Conservation (phyloP, 2,888 invertebrate genomes). For the Dynastes tityus region DNA sequence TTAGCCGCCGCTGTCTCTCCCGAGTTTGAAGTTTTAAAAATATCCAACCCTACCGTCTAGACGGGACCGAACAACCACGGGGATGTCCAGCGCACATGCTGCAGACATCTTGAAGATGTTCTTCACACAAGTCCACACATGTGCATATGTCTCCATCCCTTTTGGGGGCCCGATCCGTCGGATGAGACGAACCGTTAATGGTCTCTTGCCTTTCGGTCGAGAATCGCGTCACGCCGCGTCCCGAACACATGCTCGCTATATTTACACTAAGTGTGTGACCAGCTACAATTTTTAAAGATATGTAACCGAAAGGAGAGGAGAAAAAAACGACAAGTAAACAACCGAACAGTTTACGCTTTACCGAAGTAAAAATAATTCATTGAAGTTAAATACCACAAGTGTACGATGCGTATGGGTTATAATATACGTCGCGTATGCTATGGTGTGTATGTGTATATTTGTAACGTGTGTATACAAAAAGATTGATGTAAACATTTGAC, state of each 20-base stretch:
- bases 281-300: conserved; percentile 62
- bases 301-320: conserved; percentile 40
- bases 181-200: conserved; percentile 43
- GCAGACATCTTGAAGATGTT: conserved; percentile 65
- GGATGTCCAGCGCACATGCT: conserved; percentile 57
- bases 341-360: conserved; percentile 51
- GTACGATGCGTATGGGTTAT: not conserved
- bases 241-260: conserved; percentile 63
- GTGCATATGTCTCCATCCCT: conserved; percentile 60
- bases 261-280: conserved; percentile 64
- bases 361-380: conserved; percentile 50
- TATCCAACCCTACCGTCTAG: conserved; percentile 64
- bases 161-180: conserved; percentile 52
- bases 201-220: conserved; percentile 53
- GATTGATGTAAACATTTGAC: conserved; percentile 35
- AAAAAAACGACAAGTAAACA: conserved; percentile 63
- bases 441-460: conserved; percentile 11
- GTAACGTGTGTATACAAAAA: conserved; percentile 22
- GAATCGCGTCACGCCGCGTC: conserved; percentile 44
- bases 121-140: conserved; percentile 68
- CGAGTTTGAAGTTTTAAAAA: conserved; percentile 60
- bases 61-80: conserved; percentile 47
- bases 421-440: not conserved
- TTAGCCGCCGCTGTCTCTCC: conserved; percentile 26
- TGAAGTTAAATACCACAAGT: conserved; percentile 46